Base-by-base conservation (phyloP, 2,888 invertebrate species). In the Ophion slaviceki region DNA sequence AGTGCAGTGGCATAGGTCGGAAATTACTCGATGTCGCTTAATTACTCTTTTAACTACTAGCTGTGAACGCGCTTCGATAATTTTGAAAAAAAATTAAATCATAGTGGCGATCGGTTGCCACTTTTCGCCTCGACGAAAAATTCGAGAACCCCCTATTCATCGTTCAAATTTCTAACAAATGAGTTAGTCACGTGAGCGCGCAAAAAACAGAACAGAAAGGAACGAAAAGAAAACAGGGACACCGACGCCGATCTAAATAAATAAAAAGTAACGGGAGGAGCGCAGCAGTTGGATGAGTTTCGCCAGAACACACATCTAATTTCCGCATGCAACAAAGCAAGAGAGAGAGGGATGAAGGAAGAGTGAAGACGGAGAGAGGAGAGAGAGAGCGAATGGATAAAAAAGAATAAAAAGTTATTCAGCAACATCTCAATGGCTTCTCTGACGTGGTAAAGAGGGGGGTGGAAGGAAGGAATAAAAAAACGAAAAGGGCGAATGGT, bases 401-500 rank as follows among this genome's bases (percentile, higher is more conserved):
- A 66, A 28, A 75, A 28, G 2, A 64, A 28, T 28, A 57, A 79
- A 68, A 75, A 67, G 59, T 64, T 14, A 17, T 47, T 76, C 64
- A 67, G 82, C 67, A 68, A 76, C 80, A 81, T 86, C 71, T 72
- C 32, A 57, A 72, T 70, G 32, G 72, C 67, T 82, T 76, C 67
- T 82, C 57, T 40, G 79, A 47, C 32, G 20, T 53, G 57, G 80
- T 68, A 61, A 82, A 82, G 62, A 59, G 53, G 14, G 17, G 4
- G 66, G 67, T 40, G 62, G 67, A 24, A 20, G 57, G 47, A 70
- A 32, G 8, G 53, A 17, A 28, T 45, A 32, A 28, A 28, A 40
- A 76, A 66, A 76, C 61, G 61, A 61, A 40, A n/a, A 14, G 32
- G 32, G 2, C 28, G 28, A 59, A 53, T 66, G 10, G 66, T 36